Evolutionary conservation across 2,113 vertebrate genomes (phyloP).

Genomic region (Ceyx cyanopectus): DNA sequence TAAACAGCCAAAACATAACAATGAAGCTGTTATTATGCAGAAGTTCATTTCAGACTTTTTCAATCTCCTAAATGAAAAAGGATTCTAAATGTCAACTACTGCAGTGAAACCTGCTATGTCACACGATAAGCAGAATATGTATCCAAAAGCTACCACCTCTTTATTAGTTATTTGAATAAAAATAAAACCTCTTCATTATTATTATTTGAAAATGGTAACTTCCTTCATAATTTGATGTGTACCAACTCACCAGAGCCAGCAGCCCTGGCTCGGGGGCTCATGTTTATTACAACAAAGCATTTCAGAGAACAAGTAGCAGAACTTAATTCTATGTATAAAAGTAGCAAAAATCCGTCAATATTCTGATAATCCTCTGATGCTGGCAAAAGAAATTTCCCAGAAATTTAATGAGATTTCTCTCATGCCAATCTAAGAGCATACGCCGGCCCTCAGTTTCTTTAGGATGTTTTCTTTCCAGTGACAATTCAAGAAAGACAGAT

Average conservation of each 20-base stretch:
- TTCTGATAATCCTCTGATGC: not conserved
- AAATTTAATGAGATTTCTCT: not conserved
- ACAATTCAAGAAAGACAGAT: not conserved
- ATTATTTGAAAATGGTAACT: not conserved
- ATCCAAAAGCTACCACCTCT: not conserved
- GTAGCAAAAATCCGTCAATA: not conserved
- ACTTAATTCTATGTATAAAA: not conserved
- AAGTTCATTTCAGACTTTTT: not conserved
- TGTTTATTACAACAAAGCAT: not conserved
- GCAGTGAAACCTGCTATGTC: not conserved
- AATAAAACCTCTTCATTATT: not conserved
- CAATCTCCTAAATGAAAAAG: not conserved
- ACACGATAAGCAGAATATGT: not conserved
- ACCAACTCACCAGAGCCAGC: not conserved
- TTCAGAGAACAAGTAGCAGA: not conserved
- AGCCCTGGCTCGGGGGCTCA: not conserved
- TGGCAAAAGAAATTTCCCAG: not conserved
- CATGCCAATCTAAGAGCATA: not conserved
- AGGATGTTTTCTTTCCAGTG: not conserved
- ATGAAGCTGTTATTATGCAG: not conserved
- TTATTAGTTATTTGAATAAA: not conserved
- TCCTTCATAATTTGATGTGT: not conserved
- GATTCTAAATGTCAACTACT: not conserved
- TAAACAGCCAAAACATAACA: not conserved
- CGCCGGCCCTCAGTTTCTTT: not conserved